Evolutionary conservation across 2,113 vertebrate species (phyloP).

Genomic region (Seriola aureovittata): DNA sequence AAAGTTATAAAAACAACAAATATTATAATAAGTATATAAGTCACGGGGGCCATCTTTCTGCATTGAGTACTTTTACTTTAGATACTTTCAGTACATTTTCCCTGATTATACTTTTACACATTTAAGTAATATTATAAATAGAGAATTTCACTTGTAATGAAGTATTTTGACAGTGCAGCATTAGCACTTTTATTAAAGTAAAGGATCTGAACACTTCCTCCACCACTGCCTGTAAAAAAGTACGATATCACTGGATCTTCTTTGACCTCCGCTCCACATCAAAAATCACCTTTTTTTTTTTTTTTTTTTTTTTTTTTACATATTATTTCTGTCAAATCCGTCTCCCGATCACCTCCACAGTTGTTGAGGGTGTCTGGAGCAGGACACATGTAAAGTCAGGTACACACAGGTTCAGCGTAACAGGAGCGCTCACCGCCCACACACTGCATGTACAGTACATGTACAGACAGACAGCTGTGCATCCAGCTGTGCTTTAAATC

Average conservation of each 20-base stretch:
- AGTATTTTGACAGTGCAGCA: neutral
- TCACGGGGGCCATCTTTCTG: too few relatives aligned
- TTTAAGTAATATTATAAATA: too few relatives aligned
- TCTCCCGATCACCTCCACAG: neutral
- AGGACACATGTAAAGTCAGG: neutral
- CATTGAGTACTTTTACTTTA: too few relatives aligned
- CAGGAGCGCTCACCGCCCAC: neutral
- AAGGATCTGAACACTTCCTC: neutral
- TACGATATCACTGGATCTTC: neutral
- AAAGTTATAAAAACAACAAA: neutral
- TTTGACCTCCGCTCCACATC: neutral
- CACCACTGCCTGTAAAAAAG: neutral
- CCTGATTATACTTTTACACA: too few relatives aligned
- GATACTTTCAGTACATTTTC: too few relatives aligned
- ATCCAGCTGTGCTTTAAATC: constrained; percentile 3
- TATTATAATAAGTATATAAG: too few relatives aligned
- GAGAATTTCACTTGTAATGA: too few relatives aligned
- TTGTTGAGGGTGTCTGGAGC: too few relatives aligned
- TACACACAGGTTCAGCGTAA: neutral
- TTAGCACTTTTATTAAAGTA: neutral
- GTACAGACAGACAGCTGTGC: neutral
- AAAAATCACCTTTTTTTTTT: too few relatives aligned
- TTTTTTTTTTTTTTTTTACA: too few relatives aligned
- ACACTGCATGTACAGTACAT: neutral
- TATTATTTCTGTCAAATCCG: neutral